Evolutionary conservation across 2,113 vertebrate species (phyloP).

Genomic region (Pristiophorus japonicus): DNA sequence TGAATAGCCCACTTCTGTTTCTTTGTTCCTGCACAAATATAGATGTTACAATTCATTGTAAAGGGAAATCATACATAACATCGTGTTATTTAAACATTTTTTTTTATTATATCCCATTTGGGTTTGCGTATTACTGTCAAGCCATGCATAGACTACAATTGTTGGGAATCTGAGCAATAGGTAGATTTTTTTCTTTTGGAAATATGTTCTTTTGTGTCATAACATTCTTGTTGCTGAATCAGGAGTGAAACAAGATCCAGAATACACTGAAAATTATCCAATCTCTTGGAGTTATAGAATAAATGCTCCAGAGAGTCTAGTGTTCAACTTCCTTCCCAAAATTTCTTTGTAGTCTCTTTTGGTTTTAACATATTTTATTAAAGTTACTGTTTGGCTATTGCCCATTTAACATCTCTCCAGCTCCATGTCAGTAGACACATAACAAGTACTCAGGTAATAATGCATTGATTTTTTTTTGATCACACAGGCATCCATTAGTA

Average conservation of each 20-base stretch:
- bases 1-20: not conserved
- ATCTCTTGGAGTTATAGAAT: not conserved
- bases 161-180: not conserved
- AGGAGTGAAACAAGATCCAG: not conserved
- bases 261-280: not conserved
- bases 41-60: not conserved
- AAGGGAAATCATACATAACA: not conserved
- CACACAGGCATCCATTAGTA: not conserved
- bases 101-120: not conserved
- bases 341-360: not conserved
- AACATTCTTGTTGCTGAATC: not conserved
- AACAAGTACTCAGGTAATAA: not conserved
- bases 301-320: not conserved
- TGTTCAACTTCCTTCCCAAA: not conserved
- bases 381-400: not conserved
- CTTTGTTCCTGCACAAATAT: not conserved
- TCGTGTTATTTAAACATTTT: not conserved
- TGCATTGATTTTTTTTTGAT: not conserved
- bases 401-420: not conserved
- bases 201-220: not conserved
- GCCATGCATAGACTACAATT: not conserved
- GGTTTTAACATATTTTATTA: not conserved
- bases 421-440: not conserved
- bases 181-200: not conserved
- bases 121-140: not conserved